Base-by-base conservation (phyloP, 2,888 invertebrate species). In the Drosophila siamana region DNA sequence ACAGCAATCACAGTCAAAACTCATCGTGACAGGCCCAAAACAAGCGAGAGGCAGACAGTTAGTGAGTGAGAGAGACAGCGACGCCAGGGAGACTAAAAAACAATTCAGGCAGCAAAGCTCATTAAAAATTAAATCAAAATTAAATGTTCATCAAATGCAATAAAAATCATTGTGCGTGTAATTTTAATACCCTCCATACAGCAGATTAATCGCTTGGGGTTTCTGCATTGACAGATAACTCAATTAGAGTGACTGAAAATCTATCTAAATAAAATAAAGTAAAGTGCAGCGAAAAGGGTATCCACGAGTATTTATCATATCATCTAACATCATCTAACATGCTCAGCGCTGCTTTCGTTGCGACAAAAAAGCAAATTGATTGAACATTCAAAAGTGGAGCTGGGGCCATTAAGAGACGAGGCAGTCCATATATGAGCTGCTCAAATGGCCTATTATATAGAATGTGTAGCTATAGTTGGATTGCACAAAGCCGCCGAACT, bases 61-160 rank as follows among this genome's bases (percentile, higher is more conserved):
- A 11, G 28, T 41, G 30, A 19, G 26, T 22, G 50, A 38, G 19
- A 30, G 43, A 41, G 41, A 19, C 5, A 11, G 0, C 7, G 5
- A 30, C 4, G n/a, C n/a, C 33, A 4, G n/a, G 11, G 44, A 57
- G 57, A 38, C 24, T 36, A 22, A 63, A 69, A 69, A 70, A 52
- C 38, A 28, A 46, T 44, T 64, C 60, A 52, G 72, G 61, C 63
- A 63, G 73, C 62, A 78, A 78, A 73, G 78, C 80, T 86, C 80
- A 86, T 80, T 81, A 80, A 81, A 86, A 81, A 86, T 86, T 80
- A 86, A 86, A 81, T 81, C 84, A 80, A 86, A 81, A 81, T 81
- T 73, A 86, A 86, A 83, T 81, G 80, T 69, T 83, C 77, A 76
- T 83, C 83, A 81, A 86, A 76, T 86, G 74, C 77, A 81, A 83